These are phyloP conservation scores for Pseudoips prasinana DNA, from an alignment of 2,888 invertebrate genomes.

Conservation along the genomic window DNA sequence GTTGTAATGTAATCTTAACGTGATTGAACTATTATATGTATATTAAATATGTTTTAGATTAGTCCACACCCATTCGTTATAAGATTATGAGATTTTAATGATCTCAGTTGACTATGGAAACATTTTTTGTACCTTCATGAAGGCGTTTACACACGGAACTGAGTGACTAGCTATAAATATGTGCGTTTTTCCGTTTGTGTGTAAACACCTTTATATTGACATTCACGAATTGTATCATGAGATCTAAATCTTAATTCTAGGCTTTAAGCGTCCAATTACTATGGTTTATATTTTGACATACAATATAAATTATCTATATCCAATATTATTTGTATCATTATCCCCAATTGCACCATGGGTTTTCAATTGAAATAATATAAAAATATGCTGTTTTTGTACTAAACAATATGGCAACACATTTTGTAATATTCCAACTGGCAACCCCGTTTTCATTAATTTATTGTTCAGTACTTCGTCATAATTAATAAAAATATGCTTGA, in stretches of 20 bases:
- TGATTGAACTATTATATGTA: slow-evolving; percentile 51
- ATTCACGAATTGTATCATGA: slow-evolving; percentile 33
- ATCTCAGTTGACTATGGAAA: slow-evolving; percentile 35
- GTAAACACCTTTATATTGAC: slow-evolving; percentile 28
- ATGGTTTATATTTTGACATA: slow-evolving; percentile 55
- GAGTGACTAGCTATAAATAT: background rate
- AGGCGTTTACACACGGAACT: slow-evolving; percentile 25
- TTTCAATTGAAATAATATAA: slow-evolving; percentile 16
- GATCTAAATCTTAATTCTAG: slow-evolving; percentile 30
- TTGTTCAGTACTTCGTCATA: no score
- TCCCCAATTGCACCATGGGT: slow-evolving; percentile 19
- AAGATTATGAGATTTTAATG: slow-evolving; percentile 37
- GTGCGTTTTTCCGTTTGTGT: slow-evolving; percentile 9
- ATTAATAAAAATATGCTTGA: no score
- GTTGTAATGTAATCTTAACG: slow-evolving; percentile 45
- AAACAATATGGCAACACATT: background rate
- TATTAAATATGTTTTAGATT: slow-evolving; percentile 45
- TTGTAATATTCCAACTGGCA: background rate
- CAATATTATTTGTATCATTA: slow-evolving; percentile 41
- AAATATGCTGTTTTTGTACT: no score
- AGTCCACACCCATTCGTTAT: slow-evolving; percentile 36
- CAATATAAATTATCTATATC: slow-evolving; percentile 50
- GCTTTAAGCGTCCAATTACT: slow-evolving; percentile 42
- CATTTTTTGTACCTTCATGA: slow-evolving; percentile 32
- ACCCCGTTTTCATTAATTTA: no score